Percentiles rank a stretch among this genome's conserved stretches.
Conservation (phyloP, 1,140 invertebrate species). For the Drosophila trapezifrons region DNA sequence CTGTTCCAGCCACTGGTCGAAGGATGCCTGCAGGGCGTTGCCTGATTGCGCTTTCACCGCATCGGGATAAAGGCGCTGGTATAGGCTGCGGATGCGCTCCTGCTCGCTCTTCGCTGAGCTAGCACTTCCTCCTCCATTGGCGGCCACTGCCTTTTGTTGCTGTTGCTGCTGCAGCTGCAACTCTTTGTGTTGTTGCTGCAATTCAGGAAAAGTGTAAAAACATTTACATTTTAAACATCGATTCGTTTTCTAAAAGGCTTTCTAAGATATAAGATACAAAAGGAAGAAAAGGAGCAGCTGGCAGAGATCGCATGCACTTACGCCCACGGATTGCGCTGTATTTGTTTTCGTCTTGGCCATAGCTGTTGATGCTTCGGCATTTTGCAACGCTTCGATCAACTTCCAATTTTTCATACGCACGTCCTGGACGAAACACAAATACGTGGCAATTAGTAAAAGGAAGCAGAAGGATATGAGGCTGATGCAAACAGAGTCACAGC, state of each 20-base stretch:
- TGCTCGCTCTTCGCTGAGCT: slow-evolving; percentile 64
- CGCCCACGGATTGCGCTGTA: slow-evolving; percentile 83
- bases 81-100: slow-evolving; percentile 77
- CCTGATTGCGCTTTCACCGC: slow-evolving; percentile 70
- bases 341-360: slow-evolving; percentile 84
- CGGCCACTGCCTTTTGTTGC: slow-evolving; percentile 30
- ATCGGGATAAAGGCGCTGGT: slow-evolving; percentile 80
- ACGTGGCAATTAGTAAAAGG: slow-evolving; percentile 66
- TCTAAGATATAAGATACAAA: background rate
- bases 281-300: slow-evolving; percentile 6
- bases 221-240: background rate
- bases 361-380: slow-evolving; percentile 86
- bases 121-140: slow-evolving; percentile 26
- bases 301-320: slow-evolving; percentile 84
- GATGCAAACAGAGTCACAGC: slow-evolving; percentile 1
- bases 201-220: slow-evolving; percentile 12
- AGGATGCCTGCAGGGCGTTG: slow-evolving; percentile 70
- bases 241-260: background rate
- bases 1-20: slow-evolving; percentile 82
- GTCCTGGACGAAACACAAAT: slow-evolving; percentile 86
- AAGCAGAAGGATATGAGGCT: slow-evolving; percentile 1
- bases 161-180: slow-evolving; percentile 31
- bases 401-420: slow-evolving; percentile 94
- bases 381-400: slow-evolving; percentile 93
- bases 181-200: slow-evolving; percentile 70